Percentiles rank a stretch among this genome's conserved stretches.
Conservation (phyloP, 2,888 invertebrate genomes). For the Tenthredo amoena region DNA sequence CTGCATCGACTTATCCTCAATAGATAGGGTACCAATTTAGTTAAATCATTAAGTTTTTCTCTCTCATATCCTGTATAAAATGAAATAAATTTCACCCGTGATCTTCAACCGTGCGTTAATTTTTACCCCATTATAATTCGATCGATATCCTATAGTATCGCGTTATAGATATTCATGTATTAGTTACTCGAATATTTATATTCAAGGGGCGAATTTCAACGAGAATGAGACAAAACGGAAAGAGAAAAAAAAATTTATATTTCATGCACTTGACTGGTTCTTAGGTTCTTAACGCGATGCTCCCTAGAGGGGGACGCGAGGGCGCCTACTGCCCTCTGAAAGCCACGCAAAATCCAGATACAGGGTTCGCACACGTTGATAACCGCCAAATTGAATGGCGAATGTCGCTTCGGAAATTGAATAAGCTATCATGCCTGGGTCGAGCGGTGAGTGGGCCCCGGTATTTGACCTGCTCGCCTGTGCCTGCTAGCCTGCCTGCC, state of each 20-base stretch:
- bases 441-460: constrained; percentile 68
- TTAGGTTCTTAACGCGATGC: constrained; percentile 40
- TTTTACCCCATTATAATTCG: background rate
- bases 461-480: constrained; percentile 74
- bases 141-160: background rate
- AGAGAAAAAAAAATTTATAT: background rate
- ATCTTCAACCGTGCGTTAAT: background rate
- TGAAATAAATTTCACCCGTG: background rate
- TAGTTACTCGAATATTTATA: constrained; percentile 6
- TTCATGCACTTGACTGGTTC: constrained; percentile 8
- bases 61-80: background rate
- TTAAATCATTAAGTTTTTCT: background rate
- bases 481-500: constrained; percentile 53
- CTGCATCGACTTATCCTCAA: background rate
- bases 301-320: constrained; percentile 3
- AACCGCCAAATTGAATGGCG: constrained; percentile 74
- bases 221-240: background rate
- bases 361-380: constrained; percentile 69
- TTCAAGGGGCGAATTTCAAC: background rate
- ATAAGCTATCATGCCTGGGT: constrained; percentile 73
- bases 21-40: background rate
- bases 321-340: constrained; percentile 44
- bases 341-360: constrained; percentile 66
- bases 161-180: background rate
- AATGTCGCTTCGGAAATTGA: constrained; percentile 76